Base-by-base conservation (phyloP, 2,888 invertebrate species). In the Synanthedon myopaeformis region DNA sequence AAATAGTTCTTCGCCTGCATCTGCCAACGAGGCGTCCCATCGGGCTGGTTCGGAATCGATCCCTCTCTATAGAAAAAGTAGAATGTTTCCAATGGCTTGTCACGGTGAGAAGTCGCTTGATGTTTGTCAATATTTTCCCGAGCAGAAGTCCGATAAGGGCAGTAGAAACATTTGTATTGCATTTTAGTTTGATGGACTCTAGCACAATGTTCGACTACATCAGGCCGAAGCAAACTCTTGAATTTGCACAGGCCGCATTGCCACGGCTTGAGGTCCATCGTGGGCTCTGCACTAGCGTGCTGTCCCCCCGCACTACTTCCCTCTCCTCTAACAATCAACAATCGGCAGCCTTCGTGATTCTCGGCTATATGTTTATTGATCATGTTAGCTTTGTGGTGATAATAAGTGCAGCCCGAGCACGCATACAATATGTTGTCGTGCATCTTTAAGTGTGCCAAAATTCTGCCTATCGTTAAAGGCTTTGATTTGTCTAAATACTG, bases 371-470 rank as follows among this genome's bases (percentile, higher is more conserved):
- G 95, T 28, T 90, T 89, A 57, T 94, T 94, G 3, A 94, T 86
- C 6, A 90, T 76, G 51, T 88, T 81, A 49, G 84, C 89, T 60
- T 89, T 89, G 71, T 93, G 92, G 71, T 93, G 92, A 60, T 92
- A 88, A 70, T 91, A 91, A 42, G 82, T 69, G 67, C 96, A 96
- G 57, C 86, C 79, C 0, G 90, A 89, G 74, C 95, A 96, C 61
- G 92, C 92, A 74, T 91, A 94, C 42, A 96, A 76, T 55, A 89
- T 89, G 5, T 87, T 80, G 59, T 93, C 94, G 76, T 96, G 96
- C 80, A 93, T 90, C 67, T 92, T 91, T 56, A 95, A 84, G 76
- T 96, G 96, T 52, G 89, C 85, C 11, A 92, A 75, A 55, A 95
- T 89, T 57, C 91, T 88, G n/a, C 90, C 88, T 3, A 91, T 85